A percentile compares a stretch with the other conserved stretches of the same genome.
Conservation (phyloP, 2,888 invertebrate species). For the Phyllotreta striolata region DNA sequence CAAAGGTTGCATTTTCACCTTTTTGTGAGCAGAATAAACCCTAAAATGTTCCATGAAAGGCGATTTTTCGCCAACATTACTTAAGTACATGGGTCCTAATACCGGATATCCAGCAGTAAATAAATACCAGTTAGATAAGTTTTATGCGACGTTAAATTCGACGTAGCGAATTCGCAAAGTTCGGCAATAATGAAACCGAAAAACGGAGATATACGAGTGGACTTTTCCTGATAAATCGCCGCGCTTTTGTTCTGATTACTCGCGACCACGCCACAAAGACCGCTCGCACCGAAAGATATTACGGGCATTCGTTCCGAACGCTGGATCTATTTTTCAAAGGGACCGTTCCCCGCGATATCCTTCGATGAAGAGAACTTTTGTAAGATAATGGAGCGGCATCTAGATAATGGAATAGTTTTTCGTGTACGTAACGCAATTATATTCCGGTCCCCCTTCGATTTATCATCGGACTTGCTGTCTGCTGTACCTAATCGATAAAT, state of each 20-base stretch:
- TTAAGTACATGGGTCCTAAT: too few relatives aligned
- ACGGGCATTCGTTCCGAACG: conserved; percentile 54
- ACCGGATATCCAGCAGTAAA: too few relatives aligned
- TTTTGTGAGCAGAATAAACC: too few relatives aligned
- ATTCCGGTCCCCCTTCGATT: too few relatives aligned
- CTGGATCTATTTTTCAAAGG: conserved; percentile 55
- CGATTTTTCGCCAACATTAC: too few relatives aligned
- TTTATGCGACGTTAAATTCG: conserved; percentile 42
- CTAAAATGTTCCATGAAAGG: too few relatives aligned
- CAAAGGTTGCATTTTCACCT: too few relatives aligned
- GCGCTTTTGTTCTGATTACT: conserved; percentile 58
- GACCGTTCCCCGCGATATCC: conserved; percentile 47
- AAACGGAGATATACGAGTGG: conserved; percentile 54
- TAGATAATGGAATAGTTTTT: not conserved
- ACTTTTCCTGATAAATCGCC: conserved; percentile 57
- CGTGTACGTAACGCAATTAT: not conserved
- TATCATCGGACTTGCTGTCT: too few relatives aligned
- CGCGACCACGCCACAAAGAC: conserved; percentile 66
- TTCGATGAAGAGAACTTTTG: conserved; percentile 47
- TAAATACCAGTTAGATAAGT: not conserved
- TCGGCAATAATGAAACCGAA: conserved; percentile 53
- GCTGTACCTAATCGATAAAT: too few relatives aligned
- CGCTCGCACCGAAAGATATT: conserved; percentile 60
- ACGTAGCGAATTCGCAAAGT: conserved; percentile 48
- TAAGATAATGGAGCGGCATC: conserved; percentile 6